Base-by-base conservation (phyloP, 2,113 vertebrate species). In the Pseudorasbora parva region DNA sequence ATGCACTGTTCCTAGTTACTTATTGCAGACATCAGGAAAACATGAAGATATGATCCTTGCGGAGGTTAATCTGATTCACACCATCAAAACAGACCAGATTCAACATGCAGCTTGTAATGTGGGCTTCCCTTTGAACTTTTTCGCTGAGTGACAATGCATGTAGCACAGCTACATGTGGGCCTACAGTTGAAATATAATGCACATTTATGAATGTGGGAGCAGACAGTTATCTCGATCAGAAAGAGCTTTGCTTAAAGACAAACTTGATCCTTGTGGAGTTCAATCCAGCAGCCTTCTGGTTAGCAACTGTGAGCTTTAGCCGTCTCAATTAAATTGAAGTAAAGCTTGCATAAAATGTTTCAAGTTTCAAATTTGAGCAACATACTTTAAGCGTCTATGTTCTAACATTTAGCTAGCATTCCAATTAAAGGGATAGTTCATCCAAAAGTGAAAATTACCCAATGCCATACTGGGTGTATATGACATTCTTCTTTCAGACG, bases 61-160 rank as follows among this genome's bases (percentile, higher is more conserved):
- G 25, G 23, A 51, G 47, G 23, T 17, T 79, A 21, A 66, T 66
- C 43, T 79, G 25, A 66, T 79, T 79, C 59, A 78, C 37, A 62
- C 33, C 3, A 5, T 3, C 3, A 66, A 66, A 45, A 23, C 37
- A 64, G 17, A 62, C 77, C 43, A 79, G 43, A 62, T 60, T 41
- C 10, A 10, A 30, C 43, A 59, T 59, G 33, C n/a, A 23, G 72
- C 72, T 14, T 23, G 30, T 54, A 66, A 30, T 66, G 5, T 8
- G 43, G 25, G 43, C 12, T 17, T 64, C 49, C 14, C 14, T 49
- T 5, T 64, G 25, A 11, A 79, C 23, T 15, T 64, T 25, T 41
- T 60, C 4, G 14, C 57, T 64, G 4, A 3, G 9, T 64, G 59
- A 49, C 15, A 8, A 45, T 45, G 33, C 51, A 57, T 57, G n/a